Percentiles rank a stretch among this genome's conserved stretches.
Evolutionary conservation across 1,140 invertebrate genomes (phyloP).

Genomic region (Kradibia gibbosae): DNA sequence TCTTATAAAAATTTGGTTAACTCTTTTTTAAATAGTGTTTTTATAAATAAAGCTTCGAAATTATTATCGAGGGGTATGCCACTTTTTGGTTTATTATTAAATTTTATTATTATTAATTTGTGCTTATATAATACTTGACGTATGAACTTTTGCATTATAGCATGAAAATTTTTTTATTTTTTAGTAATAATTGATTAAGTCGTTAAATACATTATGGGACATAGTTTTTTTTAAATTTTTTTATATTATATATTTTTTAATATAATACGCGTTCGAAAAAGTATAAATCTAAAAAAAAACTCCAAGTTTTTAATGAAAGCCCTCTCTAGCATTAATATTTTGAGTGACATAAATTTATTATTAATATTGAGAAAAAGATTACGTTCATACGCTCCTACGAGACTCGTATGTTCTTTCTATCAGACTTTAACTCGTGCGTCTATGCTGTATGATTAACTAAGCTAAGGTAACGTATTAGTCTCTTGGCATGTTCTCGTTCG

Average conservation of each 20-base stretch:
- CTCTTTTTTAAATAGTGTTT: not conserved
- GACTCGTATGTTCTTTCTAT: slow-evolving; percentile 32
- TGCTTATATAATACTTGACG: too few relatives aligned
- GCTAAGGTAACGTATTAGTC: slow-evolving; percentile 69
- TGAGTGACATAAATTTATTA: slow-evolving; percentile 15
- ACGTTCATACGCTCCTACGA: slow-evolving; percentile 43
- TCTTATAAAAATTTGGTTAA: slow-evolving; percentile 18
- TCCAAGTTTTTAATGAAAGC: slow-evolving; percentile 15
- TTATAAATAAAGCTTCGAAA: not conserved
- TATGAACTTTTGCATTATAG: too few relatives aligned
- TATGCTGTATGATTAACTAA: slow-evolving; percentile 60
- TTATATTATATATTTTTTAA: not conserved
- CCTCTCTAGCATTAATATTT: slow-evolving; percentile 50
- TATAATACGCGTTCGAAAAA: not conserved
- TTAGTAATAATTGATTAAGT: too few relatives aligned
- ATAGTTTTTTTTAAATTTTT: not conserved
- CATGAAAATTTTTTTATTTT: too few relatives aligned
- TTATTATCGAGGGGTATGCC: too few relatives aligned
- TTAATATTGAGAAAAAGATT: not conserved
- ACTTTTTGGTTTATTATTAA: too few relatives aligned
- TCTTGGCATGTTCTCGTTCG: slow-evolving; percentile 58
- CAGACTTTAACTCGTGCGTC: slow-evolving; percentile 50
- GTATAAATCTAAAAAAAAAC: not conserved
- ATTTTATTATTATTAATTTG: not conserved
- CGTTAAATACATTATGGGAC: not conserved